Conservation (phyloP, 2,113 vertebrate genomes). For the Corvus moneduloides region DNA sequence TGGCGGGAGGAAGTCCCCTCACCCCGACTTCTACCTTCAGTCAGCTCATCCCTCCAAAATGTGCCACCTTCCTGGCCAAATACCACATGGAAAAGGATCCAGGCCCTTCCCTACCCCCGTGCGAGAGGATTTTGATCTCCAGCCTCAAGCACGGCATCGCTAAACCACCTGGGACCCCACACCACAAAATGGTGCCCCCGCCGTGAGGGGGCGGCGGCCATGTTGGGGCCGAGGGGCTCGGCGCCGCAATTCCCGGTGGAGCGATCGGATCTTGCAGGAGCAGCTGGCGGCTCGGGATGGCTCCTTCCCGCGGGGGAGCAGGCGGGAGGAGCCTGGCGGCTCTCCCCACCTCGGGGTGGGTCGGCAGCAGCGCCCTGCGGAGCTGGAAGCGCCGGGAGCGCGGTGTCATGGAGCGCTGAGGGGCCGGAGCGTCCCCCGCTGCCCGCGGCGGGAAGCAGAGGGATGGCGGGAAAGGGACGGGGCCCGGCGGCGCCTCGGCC, state of each 20-base stretch:
- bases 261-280: rapidly evolving
- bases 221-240: not conserved
- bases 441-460: not conserved
- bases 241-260: rapidly evolving
- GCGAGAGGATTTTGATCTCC: not conserved
- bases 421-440: rapidly evolving
- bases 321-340: rapidly evolving
- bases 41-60: not conserved
- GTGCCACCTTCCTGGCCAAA: not conserved
- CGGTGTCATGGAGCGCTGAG: not conserved
- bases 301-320: rapidly evolving
- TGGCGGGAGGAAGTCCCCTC: rapidly evolving
- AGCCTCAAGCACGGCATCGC: rapidly evolving
- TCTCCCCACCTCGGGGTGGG: rapidly evolving
- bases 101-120: rapidly evolving
- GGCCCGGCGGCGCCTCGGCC: not conserved
- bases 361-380: not conserved
- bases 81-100: rapidly evolving
- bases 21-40: rapidly evolving
- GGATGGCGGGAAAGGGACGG: not conserved
- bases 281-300: rapidly evolving
- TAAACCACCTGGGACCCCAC: rapidly evolving
- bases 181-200: rapidly evolving
- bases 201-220: not conserved
- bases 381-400: not conserved